Evolutionary conservation across 1,140 invertebrate species (phyloP).

Genomic region (Ectropis grisescens): DNA sequence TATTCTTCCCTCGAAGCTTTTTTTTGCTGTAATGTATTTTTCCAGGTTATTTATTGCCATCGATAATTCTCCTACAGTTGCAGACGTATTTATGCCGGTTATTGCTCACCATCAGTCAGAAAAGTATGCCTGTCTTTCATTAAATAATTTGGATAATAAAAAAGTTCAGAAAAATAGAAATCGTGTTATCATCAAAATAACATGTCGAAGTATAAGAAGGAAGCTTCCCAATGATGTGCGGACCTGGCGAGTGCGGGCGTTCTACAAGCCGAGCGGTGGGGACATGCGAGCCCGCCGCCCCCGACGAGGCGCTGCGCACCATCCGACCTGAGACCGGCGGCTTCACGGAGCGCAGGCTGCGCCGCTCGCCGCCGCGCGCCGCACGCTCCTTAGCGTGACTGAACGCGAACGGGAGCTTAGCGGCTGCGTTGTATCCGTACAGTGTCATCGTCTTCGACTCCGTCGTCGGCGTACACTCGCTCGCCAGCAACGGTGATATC

Average conservation of each 20-base stretch:
- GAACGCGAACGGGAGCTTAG: conserved; percentile 62
- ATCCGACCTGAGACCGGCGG: conserved; percentile 44
- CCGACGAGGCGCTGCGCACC: conserved; percentile 57
- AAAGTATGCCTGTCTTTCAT: no score
- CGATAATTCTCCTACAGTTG: no score
- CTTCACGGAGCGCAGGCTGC: conserved; percentile 20
- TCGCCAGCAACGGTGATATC: conserved; percentile 48
- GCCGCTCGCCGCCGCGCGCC: conserved; percentile 17
- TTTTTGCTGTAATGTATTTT: no score
- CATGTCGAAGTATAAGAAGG: no score
- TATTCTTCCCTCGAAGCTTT: no score
- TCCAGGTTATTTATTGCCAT: no score
- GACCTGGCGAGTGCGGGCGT: conserved; percentile 40
- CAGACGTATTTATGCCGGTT: no score
- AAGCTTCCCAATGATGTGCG: conserved; percentile 18
- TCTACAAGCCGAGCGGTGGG: conserved; percentile 29
- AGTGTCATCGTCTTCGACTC: conserved; percentile 43
- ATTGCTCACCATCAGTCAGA: no score
- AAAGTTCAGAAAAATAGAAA: no score
- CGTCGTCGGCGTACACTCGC: conserved; percentile 37
- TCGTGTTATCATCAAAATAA: no score
- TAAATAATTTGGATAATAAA: no score
- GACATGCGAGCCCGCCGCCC: conserved; percentile 40
- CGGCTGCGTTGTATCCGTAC: conserved; percentile 65
- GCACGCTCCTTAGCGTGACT: conserved; percentile 33